These are phyloP conservation scores for Cirrhinus mrigala DNA, from an alignment of 2,797 vertebrate species.

Conservation along the genomic window DNA sequence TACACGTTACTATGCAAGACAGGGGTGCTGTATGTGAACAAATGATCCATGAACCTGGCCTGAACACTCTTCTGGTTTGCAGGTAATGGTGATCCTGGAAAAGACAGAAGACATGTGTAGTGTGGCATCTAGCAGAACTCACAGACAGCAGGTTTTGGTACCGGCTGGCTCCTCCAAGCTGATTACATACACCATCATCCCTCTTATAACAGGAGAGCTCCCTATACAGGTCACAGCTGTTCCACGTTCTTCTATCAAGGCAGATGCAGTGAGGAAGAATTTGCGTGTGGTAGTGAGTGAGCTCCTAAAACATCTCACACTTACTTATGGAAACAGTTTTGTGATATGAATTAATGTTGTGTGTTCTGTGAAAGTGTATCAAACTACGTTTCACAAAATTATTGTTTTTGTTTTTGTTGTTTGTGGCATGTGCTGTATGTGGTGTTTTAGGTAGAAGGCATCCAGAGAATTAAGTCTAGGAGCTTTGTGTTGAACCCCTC, in stretches of 20 bases:
- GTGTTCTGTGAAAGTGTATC: background rate
- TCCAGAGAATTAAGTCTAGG: conserved; percentile 80
- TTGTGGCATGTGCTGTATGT: background rate
- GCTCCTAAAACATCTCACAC: background rate
- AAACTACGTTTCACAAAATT: too few relatives aligned
- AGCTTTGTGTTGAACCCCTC: conserved; percentile 82
- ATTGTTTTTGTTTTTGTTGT: too few relatives aligned
- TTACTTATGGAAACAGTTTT: background rate
- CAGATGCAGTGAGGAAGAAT: conserved; percentile 83
- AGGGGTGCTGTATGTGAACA: too few relatives aligned
- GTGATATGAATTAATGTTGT: background rate
- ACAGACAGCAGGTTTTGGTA: conserved; percentile 77
- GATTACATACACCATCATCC: conserved; percentile 85
- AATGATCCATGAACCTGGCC: too few relatives aligned
- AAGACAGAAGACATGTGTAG: conserved; percentile 87
- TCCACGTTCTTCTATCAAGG: conserved; percentile 59
- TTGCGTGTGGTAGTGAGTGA: conserved; percentile 89
- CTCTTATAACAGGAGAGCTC: conserved; percentile 80
- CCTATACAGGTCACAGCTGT: conserved; percentile 86
- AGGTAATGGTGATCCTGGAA: conserved; percentile 87
- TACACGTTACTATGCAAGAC: too few relatives aligned
- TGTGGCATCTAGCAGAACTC: conserved; percentile 77
- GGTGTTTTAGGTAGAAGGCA: conserved; percentile 83
- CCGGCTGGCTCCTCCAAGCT: conserved; percentile 71
- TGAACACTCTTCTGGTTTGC: conserved; percentile 5